These are phyloP conservation scores for Nannoperca obscura DNA, from an alignment of 2,797 vertebrate species.

Conservation along the genomic window DNA sequence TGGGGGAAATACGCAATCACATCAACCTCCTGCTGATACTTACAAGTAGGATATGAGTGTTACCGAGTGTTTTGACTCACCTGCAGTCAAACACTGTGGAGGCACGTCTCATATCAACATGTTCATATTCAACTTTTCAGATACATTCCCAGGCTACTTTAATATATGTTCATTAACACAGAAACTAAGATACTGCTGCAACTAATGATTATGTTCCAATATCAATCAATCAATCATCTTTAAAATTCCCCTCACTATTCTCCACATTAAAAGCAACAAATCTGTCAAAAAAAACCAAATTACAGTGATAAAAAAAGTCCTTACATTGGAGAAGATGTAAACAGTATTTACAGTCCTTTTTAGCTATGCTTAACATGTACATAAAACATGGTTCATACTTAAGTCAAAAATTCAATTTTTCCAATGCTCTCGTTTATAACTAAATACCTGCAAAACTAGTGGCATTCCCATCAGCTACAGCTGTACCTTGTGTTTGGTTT, in stretches of 20 bases:
- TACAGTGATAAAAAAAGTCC: neutral
- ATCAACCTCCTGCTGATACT: constrained; percentile 54
- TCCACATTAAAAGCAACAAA: neutral
- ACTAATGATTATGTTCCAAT: neutral
- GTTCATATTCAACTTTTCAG: constrained; percentile 15
- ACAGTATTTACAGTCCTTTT: neutral
- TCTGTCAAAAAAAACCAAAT: neutral
- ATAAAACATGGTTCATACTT: neutral
- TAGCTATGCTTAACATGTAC: neutral
- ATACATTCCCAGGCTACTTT: neutral
- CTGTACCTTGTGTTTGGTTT: neutral
- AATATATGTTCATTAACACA: constrained; percentile 1
- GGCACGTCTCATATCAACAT: neutral
- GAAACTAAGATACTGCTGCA: neutral
- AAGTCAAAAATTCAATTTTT: too few relatives aligned
- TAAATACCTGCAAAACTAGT: neutral
- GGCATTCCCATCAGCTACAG: neutral
- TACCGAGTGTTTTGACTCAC: constrained; percentile 43
- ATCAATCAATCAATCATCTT: neutral
- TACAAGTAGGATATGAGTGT: constrained; percentile 19
- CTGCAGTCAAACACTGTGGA: constrained; percentile 23
- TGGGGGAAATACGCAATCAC: constrained; percentile 38
- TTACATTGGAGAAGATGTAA: neutral
- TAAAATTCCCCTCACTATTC: neutral
- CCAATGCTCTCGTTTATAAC: neutral